phyloP scores from a whole-genome alignment of 2,113 vertebrate species.

The Myrmecobius fasciatus region DNA sequence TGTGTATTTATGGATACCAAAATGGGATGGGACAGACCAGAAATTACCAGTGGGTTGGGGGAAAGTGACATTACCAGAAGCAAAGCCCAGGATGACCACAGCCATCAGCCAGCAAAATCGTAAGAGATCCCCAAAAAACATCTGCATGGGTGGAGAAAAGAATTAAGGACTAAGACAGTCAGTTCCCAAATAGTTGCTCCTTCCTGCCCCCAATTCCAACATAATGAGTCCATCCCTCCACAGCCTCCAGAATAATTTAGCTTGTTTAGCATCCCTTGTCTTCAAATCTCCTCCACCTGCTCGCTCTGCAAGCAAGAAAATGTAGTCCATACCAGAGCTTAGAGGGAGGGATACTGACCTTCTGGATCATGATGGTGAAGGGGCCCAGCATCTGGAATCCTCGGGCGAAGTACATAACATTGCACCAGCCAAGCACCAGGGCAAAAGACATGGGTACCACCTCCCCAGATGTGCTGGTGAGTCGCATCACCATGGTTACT shows the following conservation, averaged over 20 bases:
- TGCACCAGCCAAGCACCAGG: slow-evolving; percentile 96
- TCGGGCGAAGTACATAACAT: slow-evolving; percentile 95
- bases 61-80: slow-evolving; percentile 87
- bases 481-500: slow-evolving; percentile 91
- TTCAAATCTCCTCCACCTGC: neutral
- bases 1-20: neutral
- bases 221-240: neutral
- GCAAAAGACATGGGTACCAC: slow-evolving; percentile 92
- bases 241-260: neutral
- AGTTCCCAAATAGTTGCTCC: neutral
- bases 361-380: slow-evolving; percentile 98
- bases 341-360: slow-evolving; percentile 84
- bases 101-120: slow-evolving; percentile 96
- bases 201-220: neutral
- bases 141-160: slow-evolving; percentile 83
- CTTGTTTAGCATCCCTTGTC: neutral
- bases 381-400: slow-evolving; percentile 98
- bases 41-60: neutral
- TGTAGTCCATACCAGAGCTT: neutral
- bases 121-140: slow-evolving; percentile 96
- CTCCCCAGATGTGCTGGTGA: slow-evolving; percentile 87
- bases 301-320: neutral
- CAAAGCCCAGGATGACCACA: slow-evolving; percentile 94
- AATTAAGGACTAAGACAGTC: neutral
- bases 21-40: neutral